Evolutionary conservation across 1,140 invertebrate genomes (phyloP).

Genomic region (Lethrus apterus): DNA sequence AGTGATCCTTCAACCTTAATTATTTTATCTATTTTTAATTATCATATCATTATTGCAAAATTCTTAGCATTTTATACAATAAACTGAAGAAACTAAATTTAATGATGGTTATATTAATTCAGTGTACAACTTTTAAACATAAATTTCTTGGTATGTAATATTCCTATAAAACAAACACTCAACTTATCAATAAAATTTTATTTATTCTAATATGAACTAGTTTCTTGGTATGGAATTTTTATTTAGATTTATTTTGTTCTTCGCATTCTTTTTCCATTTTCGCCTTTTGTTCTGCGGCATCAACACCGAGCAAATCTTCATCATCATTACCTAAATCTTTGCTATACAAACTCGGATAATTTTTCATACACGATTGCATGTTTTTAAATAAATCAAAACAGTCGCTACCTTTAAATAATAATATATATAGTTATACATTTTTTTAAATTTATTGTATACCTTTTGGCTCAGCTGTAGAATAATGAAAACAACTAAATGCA

Average conservation of each 20-base stretch:
- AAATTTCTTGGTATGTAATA: background rate
- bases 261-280: conserved; percentile 19
- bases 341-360: conserved; percentile 82
- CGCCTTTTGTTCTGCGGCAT: conserved; percentile 28
- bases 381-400: conserved; percentile 83
- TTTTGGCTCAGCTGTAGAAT: conserved; percentile 57
- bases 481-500: conserved; percentile 93
- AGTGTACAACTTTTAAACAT: background rate
- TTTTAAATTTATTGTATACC: conserved; percentile 35
- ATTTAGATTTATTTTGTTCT: conserved; percentile 13
- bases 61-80: conserved; percentile 11
- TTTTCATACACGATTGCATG: conserved; percentile 89
- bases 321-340: conserved; percentile 50
- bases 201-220: background rate
- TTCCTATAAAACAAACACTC: conserved; percentile 9
- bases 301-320: conserved; percentile 21
- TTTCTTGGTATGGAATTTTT: conserved; percentile 2
- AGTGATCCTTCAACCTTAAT: background rate
- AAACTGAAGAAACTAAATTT: conserved; percentile 7
- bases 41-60: conserved; percentile 6
- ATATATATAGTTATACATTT: background rate
- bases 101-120: background rate
- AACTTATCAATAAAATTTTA: conserved; percentile 3
- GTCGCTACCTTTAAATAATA: conserved; percentile 59
- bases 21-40: background rate